Base-by-base conservation (phyloP, 2,888 invertebrate species). In the Philopedon plagiatum region DNA sequence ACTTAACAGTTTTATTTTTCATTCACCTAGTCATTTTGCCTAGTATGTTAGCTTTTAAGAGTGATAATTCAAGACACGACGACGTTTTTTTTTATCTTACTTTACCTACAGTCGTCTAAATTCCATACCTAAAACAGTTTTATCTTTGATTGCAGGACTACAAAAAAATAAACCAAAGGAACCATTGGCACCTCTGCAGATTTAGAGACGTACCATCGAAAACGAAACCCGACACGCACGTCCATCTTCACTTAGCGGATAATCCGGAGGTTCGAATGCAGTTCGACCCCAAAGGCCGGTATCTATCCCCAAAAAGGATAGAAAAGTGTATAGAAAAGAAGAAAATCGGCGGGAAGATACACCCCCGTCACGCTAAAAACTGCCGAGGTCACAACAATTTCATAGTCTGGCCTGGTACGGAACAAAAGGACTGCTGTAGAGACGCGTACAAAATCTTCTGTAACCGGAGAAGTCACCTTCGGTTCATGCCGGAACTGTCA, bases 141-240 rank as follows among this genome's bases (percentile, higher is more conserved):
- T 13, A 11, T 54, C 7, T 56, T 57, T 46, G 61, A 15, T 70
- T 73, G 2, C 70, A 73, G 73, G 66, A 29, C 15, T 65, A 65
- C 46, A 44, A 70, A 46, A 21, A 51, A 15, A 70, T 73, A 29
- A 18, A 65, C 9, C 44, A 32, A n/a, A 66, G 19, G 13, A 56
- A 57, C 13, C 37, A 41, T n/a, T 74, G 74, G 74, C 23, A 65
- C 15, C 37, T 32, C 5, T 74, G 74, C 49, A 61, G 60, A 26
- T 71, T 74, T 37, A 46, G 61, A 57, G 62, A 62, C 39, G 39
- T 58, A 18, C 21, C 37, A 3, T 49, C 32, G 13, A 13, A 26
- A 2, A 32, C 15, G 9, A 9, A 65, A 11, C 8, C 26, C 3
- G 19, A 8, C 0, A 18, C 69, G 13, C 34, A 65, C 46, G 61